Evolutionary conservation across 2,888 invertebrate genomes (phyloP), one percentile per base, ranked within the genome.

Genomic region (Agrochola circellaris): DNA sequence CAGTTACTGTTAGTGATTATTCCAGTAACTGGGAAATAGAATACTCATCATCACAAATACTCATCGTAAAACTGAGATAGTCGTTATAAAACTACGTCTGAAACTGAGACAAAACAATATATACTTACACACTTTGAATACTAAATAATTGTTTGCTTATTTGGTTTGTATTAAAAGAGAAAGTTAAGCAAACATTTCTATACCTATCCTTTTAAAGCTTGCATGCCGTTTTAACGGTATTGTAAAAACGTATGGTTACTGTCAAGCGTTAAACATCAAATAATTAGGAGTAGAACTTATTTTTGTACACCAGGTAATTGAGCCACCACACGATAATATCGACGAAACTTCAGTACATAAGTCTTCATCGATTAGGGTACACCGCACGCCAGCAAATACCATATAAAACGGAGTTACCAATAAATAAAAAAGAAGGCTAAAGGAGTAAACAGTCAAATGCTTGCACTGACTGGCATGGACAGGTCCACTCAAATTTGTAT

Each of bases 1-100:
- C 7, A 82, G 64, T 2, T 62, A 72, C 20, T 38, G 54, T 65
- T 34, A 15, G 42, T 42, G 56, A 1, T 54, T 54, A 73, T 64
- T 48, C 1, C 8, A 30, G 73, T 38, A 15, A 48, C 30, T 30
- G 4, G 15, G 2, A 56, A 80, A 30, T 48, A 9, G 13, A 42
- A 74, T 45, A 30, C 42, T 45, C 42, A 45, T 42, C 17, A 15
- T 73, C 11, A n/a, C 8, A 1, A 56, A 42, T 17, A 45, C n/a
- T 75, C n/a, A 26, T 34, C 15, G 34, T 58, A 34, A 73, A 56
- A 20, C 9, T 38, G 51, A 73, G 23, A 5, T 5, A 15, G 8
- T 30, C 0, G 17, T 42, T 1, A 42, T 30, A 20, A 56, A 73
- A 42, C 30, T 62, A 69, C 68, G 11, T 61, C 20, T 17, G 30